Percentiles rank a stretch among this genome's conserved stretches.
Conservation (phyloP, 2,797 vertebrate genomes). For the Clarias platycephalus region DNA sequence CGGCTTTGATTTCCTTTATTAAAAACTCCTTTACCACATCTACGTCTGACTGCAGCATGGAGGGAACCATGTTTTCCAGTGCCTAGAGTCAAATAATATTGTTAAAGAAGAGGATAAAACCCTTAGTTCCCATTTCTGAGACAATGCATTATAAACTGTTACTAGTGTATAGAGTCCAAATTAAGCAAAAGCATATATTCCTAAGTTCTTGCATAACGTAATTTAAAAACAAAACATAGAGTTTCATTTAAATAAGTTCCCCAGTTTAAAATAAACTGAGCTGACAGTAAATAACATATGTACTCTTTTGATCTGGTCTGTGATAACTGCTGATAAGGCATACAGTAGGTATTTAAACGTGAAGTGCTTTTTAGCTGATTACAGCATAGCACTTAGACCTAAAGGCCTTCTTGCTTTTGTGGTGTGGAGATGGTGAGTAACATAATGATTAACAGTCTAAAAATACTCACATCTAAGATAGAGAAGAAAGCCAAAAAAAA, state of each 20-base stretch:
- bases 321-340: conserved; percentile 33
- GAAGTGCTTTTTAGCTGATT: conserved; percentile 23
- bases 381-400: background rate
- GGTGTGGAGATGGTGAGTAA: background rate
- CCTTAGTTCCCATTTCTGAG: background rate
- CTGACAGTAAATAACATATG: conserved; percentile 10
- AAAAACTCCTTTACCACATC: conserved; percentile 38
- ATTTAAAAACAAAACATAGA: background rate
- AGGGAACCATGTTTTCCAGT: conserved; percentile 31
- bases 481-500: background rate
- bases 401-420: conserved; percentile 12
- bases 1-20: conserved; percentile 36
- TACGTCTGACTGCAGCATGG: conserved; percentile 42
- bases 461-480: background rate
- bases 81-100: conserved; percentile 35
- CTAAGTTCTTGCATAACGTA: background rate
- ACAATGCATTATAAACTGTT: background rate
- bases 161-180: background rate
- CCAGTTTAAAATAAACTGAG: background rate
- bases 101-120: background rate
- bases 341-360: conserved; percentile 3
- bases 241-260: background rate
- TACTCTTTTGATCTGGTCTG: conserved; percentile 38
- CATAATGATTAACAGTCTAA: background rate
- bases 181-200: background rate